Percentiles rank a stretch among this genome's conserved stretches.
Conservation (phyloP, 2,888 invertebrate genomes). For the Geophilus truncorum region DNA sequence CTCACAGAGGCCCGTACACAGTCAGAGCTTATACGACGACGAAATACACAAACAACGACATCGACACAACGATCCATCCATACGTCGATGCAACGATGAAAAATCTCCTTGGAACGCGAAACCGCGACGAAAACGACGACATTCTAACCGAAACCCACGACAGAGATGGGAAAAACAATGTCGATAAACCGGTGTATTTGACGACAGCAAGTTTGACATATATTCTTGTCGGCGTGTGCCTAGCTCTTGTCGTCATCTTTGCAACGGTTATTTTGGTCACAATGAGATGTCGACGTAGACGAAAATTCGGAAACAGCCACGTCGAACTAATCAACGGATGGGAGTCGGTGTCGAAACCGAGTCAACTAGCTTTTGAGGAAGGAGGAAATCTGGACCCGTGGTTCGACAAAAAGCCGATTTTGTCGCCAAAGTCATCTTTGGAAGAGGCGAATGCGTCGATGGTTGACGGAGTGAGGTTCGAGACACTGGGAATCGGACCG, state of each 20-base stretch:
- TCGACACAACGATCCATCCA: not conserved
- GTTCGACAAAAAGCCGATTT: not conserved
- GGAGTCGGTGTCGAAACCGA: slow-evolving; percentile 8
- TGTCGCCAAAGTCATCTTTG: not conserved
- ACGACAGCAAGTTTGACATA: slow-evolving; percentile 35
- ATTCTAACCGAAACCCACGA: not conserved
- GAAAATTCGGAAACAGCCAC: not conserved
- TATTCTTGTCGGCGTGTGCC: slow-evolving; percentile 36
- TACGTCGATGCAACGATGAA: not conserved
- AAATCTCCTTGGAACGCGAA: not conserved
- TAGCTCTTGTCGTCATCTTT: slow-evolving; percentile 34
- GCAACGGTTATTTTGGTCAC: slow-evolving; percentile 35
- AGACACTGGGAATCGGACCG: slow-evolving; percentile 20
- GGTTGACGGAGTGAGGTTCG: slow-evolving; percentile 7
- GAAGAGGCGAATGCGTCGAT: not conserved
- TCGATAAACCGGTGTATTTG: not conserved
- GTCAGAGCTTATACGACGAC: slow-evolving; percentile 4
- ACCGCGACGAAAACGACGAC: not conserved
- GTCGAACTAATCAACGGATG: slow-evolving; percentile 25
- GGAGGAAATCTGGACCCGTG: not conserved
- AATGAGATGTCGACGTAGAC: slow-evolving; percentile 33
- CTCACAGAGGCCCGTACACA: not conserved
- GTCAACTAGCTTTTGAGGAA: not conserved
- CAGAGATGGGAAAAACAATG: not conserved
- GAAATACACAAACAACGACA: not conserved